Base-by-base conservation (phyloP, 2,797 vertebrate genomes). In the Petrocephalus schoutedeni region DNA sequence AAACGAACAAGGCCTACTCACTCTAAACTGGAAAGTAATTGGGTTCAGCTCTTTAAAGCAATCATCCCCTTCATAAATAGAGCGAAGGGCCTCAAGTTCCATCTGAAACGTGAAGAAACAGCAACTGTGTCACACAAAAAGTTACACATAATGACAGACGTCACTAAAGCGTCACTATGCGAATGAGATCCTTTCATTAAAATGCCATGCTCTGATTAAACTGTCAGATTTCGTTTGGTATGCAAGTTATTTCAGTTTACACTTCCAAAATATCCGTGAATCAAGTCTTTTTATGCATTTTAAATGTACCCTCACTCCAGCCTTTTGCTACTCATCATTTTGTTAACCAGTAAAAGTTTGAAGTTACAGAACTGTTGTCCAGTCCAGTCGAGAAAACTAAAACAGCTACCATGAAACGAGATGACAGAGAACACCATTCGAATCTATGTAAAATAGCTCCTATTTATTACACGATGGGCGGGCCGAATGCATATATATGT, bases 51-150 rank as follows among this genome's bases (percentile, higher is more conserved):
- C 98, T 91, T 97, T 99, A 93, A 99, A 99, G 91, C 97, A 96
- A 0, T 97, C 94, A 5, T 99, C 98, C 41, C 98, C 98, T 93
- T 99, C 98, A 85, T 99, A 99, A 92, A 99, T 99, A 7, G 98
- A 99, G 59, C 96, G 97, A 84, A 99, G 95, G 87, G 97, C 98
- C 90, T 99, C 98, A 92, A 99, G 91, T 92, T 99, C 98, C 98
- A 99, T 99, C 98, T 99, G 93, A 90, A 91, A 91, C 49, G 82
- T 77, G 36, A n/a, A 77, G 71, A 19, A 77, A 77, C n/a, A 45
- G 71, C 16, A 8, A 45, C 16, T 3, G 56, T 12, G 56, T 12
- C 56, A 16, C 9, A 45, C 36, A 77, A 41, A 45, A 77, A 41
- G 2, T 56, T n/a, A 51, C 19, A 45, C 54, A 87, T 28, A 45